phyloP scores from a whole-genome alignment of 2,888 invertebrate genomes.

The Ophonus ardosiacus region DNA sequence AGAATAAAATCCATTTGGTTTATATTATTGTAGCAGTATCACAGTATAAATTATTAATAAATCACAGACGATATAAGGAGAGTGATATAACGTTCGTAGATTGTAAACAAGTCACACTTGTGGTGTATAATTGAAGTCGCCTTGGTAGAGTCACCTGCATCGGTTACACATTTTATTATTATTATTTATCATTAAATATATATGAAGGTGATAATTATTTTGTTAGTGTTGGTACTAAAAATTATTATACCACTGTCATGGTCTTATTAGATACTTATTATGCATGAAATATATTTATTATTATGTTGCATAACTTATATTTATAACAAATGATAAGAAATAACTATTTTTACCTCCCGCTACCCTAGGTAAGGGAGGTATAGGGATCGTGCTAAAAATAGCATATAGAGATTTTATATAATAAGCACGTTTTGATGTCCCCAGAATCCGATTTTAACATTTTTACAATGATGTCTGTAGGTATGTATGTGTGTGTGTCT shows the following conservation, averaged over 20 bases:
- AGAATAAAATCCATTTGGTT: background rate
- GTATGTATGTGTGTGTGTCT: no score
- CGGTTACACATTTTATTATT: background rate
- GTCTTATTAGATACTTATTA: background rate
- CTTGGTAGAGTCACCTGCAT: background rate
- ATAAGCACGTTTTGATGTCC: no score
- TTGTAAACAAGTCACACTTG: background rate
- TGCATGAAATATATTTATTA: no score
- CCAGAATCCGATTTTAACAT: no score
- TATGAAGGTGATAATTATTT: background rate
- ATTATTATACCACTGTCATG: background rate
- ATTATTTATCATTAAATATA: background rate
- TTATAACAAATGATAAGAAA: background rate
- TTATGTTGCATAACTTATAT: background rate
- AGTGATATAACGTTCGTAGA: background rate
- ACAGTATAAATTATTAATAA: background rate
- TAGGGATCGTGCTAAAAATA: no score
- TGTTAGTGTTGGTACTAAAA: background rate
- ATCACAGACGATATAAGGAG: background rate
- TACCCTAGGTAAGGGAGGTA: no score
- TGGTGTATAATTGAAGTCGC: background rate
- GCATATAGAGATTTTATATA: no score
- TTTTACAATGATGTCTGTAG: no score
- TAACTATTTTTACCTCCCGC: no score
- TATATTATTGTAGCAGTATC: background rate